A percentile compares a stretch with the other conserved stretches of the same genome.
Evolutionary conservation across 2,113 vertebrate genomes (phyloP).

Genomic region (Trochalopteron elliotii): DNA sequence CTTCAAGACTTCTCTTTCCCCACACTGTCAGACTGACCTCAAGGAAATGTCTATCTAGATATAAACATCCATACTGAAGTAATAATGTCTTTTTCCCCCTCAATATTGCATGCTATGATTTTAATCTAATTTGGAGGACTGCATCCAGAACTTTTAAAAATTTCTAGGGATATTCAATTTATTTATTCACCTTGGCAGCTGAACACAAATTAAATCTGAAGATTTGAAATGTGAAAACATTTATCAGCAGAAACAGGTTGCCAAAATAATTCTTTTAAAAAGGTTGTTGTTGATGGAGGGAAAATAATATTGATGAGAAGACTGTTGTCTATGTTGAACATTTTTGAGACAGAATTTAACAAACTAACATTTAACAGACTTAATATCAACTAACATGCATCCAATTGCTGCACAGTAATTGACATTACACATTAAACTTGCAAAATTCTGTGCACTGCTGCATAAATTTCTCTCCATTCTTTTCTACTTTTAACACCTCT

Average conservation of each 20-base stretch:
- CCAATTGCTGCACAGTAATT: slow-evolving; percentile 53
- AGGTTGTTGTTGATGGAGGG: slow-evolving; percentile 13
- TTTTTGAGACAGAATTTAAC: slow-evolving; percentile 73
- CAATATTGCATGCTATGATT: background rate
- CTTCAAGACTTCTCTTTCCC: background rate
- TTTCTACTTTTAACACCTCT: slow-evolving; percentile 73
- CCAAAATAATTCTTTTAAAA: slow-evolving; percentile 22
- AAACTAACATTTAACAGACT: slow-evolving; percentile 27
- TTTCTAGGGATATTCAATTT: background rate
- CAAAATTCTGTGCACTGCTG: slow-evolving; percentile 72
- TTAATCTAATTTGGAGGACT: background rate
- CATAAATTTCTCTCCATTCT: slow-evolving; percentile 70
- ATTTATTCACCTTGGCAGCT: background rate
- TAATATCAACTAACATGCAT: slow-evolving; percentile 73
- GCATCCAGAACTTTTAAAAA: background rate
- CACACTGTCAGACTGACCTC: background rate
- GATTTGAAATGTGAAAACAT: background rate
- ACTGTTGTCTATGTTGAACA: slow-evolving; percentile 61
- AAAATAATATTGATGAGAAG: slow-evolving; percentile 63
- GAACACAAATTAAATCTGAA: background rate
- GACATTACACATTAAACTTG: slow-evolving; percentile 56
- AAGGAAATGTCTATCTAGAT: background rate
- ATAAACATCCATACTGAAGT: background rate
- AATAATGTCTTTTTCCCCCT: background rate
- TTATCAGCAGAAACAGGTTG: background rate